A percentile compares a stretch with the other conserved stretches of the same genome.
These are phyloP conservation scores for Drosophila malerkotliana DNA, from an alignment of 1,140 invertebrate genomes.

Conservation along the genomic window DNA sequence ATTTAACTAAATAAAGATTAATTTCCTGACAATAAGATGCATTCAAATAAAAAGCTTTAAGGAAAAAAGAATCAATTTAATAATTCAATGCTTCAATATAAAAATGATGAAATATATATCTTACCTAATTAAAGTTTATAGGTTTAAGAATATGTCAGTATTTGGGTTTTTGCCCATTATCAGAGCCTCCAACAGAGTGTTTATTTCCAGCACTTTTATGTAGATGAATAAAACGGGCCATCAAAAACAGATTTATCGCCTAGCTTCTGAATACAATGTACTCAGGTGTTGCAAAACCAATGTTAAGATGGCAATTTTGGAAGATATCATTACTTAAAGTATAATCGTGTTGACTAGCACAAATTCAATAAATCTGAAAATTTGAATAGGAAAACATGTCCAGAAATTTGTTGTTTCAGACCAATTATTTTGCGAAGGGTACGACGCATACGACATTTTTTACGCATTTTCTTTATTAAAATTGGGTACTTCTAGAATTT, in stretches of 20 bases:
- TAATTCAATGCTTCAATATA: not conserved
- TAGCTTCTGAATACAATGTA: not conserved
- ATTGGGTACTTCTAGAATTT: constrained; percentile 46
- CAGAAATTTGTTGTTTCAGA: constrained; percentile 12
- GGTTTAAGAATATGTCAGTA: not conserved
- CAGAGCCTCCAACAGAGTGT: not conserved
- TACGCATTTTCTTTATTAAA: constrained; percentile 48
- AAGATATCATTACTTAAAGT: no score
- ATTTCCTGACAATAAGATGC: no score
- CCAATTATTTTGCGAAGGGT: constrained; percentile 38
- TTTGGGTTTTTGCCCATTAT: not conserved
- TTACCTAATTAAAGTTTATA: not conserved
- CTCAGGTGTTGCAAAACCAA: not conserved
- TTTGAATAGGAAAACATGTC: constrained; percentile 14
- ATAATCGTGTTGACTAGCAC: not conserved
- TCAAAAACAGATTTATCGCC: not conserved
- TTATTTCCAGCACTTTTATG: not conserved
- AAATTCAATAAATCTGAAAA: constrained; percentile 13
- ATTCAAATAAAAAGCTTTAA: not conserved
- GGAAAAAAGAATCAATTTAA: not conserved
- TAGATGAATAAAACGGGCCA: not conserved
- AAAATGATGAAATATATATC: not conserved
- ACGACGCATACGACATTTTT: constrained; percentile 31
- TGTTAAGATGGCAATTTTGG: not conserved
- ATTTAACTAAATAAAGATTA: no score